Conservation (phyloP, 1,140 invertebrate species). For the Conus betulinus region DNA sequence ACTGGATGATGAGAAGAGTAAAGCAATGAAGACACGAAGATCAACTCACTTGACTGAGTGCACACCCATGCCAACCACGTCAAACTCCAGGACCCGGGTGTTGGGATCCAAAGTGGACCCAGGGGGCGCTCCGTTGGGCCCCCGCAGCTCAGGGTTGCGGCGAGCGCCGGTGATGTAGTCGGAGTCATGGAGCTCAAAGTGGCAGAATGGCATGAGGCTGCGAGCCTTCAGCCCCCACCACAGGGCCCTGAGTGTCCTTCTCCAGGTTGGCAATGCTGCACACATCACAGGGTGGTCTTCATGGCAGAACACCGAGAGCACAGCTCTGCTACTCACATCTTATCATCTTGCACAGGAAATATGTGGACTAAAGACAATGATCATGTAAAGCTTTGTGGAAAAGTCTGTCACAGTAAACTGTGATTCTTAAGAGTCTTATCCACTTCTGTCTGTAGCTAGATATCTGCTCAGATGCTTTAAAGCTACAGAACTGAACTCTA, state of each 20-base stretch:
- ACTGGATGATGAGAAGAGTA: not conserved
- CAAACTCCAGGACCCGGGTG: constrained; percentile 75
- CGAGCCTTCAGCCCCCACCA: constrained; percentile 69
- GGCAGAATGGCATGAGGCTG: constrained; percentile 75
- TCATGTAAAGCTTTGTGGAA: not conserved
- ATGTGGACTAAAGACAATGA: not conserved
- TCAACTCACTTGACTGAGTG: constrained; percentile 63
- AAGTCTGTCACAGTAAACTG: too few species aligned
- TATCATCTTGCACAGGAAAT: not conserved
- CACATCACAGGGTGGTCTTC: not conserved
- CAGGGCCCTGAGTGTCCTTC: constrained; percentile 66
- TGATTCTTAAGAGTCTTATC: too few species aligned
- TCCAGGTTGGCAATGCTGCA: constrained; percentile 72
- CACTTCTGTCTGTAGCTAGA: too few species aligned
- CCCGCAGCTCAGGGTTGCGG: constrained; percentile 71
- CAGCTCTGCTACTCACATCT: not conserved
- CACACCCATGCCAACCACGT: constrained; percentile 68
- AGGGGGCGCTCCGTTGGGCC: constrained; percentile 69
- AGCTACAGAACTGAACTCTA: too few species aligned
- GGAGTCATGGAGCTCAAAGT: constrained; percentile 76
- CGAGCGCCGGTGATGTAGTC: constrained; percentile 73
- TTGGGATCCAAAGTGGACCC: constrained; percentile 73
- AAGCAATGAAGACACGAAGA: too few species aligned
- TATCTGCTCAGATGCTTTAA: too few species aligned
- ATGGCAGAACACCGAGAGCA: not conserved